These are phyloP conservation scores for Rynchops niger DNA, from an alignment of 2,113 vertebrate genomes.

Conservation along the genomic window DNA sequence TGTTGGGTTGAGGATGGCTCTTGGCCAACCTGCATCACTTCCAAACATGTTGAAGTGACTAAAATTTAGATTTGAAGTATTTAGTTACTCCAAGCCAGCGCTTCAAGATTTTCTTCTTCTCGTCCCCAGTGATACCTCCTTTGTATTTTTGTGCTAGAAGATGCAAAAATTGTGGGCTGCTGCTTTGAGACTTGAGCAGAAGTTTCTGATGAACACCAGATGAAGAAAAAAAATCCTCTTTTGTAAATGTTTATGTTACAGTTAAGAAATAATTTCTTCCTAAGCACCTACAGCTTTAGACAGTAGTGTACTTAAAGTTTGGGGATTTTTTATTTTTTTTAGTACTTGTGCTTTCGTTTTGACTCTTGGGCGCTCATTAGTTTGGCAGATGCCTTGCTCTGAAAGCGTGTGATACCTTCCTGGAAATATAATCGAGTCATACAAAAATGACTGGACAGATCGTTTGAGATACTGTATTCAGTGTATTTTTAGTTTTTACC, in stretches of 20 bases:
- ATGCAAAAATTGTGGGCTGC: neutral
- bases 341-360: neutral
- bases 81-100: constrained; percentile 43
- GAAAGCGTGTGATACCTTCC: neutral
- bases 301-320: neutral
- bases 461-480: neutral
- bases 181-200: constrained; percentile 15
- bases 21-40: constrained; percentile 18
- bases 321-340: neutral
- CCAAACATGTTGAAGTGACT: constrained; percentile 56
- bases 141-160: constrained; percentile 4
- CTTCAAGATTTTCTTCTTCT: constrained; percentile 24
- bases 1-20: constrained; percentile 31
- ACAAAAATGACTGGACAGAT: neutral
- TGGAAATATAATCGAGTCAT: neutral
- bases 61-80: constrained; percentile 44
- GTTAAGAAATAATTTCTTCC: constrained; percentile 40
- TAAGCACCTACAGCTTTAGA: constrained; percentile 14
- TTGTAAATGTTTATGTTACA: constrained; percentile 24
- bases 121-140: neutral
- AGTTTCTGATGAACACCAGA: constrained; percentile 37
- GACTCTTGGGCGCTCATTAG: constrained; percentile 7
- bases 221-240: neutral
- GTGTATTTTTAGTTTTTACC: neutral
- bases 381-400: constrained; percentile 16